Percentiles rank a stretch among this genome's conserved stretches.
Evolutionary conservation across 1,140 invertebrate species (phyloP).

Genomic region (Trypoxylus dichotomus): DNA sequence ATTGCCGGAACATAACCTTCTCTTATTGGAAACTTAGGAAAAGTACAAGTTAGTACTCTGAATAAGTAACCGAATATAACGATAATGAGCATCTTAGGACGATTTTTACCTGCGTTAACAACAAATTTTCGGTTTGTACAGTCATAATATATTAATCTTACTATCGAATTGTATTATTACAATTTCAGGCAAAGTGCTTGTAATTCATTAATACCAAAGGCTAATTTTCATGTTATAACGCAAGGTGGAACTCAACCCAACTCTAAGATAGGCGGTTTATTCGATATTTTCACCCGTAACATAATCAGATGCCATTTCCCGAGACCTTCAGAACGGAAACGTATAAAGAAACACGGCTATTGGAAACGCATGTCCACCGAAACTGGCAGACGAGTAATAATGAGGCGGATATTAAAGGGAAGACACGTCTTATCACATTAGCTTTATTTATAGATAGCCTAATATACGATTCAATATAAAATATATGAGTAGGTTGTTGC

Average conservation of each 20-base stretch:
- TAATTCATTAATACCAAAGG: background rate
- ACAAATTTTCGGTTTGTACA: background rate
- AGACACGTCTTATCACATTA: slow-evolving; percentile 70
- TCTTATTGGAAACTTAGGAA: too few species aligned
- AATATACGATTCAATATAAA: background rate
- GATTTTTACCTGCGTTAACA: background rate
- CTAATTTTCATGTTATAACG: slow-evolving; percentile 20
- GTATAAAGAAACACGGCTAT: slow-evolving; percentile 72
- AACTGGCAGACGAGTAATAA: slow-evolving; percentile 66
- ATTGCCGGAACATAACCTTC: too few species aligned
- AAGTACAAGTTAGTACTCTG: too few species aligned
- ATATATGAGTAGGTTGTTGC: background rate
- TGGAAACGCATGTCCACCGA: slow-evolving; percentile 67
- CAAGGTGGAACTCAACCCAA: background rate
- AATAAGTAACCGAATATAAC: too few species aligned
- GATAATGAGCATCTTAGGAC: background rate
- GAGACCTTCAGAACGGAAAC: slow-evolving; percentile 68
- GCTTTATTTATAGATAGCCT: background rate
- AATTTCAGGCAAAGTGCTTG: background rate
- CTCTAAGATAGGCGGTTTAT: slow-evolving; percentile 44
- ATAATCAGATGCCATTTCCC: slow-evolving; percentile 71
- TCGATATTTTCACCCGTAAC: slow-evolving; percentile 49
- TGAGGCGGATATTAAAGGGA: slow-evolving; percentile 76
- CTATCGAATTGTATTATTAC: background rate
- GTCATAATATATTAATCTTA: background rate